Percentiles rank a stretch among this genome's conserved stretches.
Conservation (phyloP, 2,888 invertebrate genomes). For the Ceriagrion tenellum region DNA sequence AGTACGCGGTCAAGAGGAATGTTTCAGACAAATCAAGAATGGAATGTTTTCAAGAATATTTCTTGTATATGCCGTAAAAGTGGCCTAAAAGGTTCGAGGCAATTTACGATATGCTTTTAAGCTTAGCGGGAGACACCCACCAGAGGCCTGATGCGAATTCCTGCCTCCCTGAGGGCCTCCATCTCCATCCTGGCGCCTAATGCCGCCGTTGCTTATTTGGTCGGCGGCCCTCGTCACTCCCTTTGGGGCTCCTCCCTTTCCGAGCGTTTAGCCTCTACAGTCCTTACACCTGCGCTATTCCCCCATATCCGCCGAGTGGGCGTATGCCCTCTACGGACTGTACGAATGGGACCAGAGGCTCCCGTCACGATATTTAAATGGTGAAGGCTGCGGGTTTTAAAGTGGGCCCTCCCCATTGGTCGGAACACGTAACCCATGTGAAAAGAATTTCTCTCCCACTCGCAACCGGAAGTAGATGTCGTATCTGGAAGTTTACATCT, state of each 20-base stretch:
- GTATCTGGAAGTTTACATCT: neutral
- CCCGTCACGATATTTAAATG: constrained; percentile 1
- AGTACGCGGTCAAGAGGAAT: too few species aligned
- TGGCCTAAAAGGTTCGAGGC: too few species aligned
- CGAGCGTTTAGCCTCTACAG: neutral
- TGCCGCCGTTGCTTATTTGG: neutral
- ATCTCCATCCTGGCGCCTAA: neutral
- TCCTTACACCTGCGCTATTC: neutral
- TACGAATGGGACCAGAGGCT: neutral
- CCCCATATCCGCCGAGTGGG: neutral
- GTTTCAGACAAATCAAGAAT: too few species aligned
- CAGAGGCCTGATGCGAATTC: neutral
- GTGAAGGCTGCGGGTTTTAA: neutral
- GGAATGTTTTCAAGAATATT: too few species aligned
- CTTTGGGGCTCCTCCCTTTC: neutral
- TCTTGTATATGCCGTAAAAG: too few species aligned
- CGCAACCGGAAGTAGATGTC: neutral
- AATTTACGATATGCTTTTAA: too few species aligned
- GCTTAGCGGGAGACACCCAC: neutral
- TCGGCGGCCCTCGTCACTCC: neutral
- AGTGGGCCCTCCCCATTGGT: neutral
- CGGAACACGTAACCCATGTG: neutral
- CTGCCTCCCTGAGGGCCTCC: neutral
- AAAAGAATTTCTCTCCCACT: neutral
- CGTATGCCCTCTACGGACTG: neutral